Evolutionary conservation across 2,888 invertebrate genomes (phyloP).

Genomic region (Polymixis flavicincta): DNA sequence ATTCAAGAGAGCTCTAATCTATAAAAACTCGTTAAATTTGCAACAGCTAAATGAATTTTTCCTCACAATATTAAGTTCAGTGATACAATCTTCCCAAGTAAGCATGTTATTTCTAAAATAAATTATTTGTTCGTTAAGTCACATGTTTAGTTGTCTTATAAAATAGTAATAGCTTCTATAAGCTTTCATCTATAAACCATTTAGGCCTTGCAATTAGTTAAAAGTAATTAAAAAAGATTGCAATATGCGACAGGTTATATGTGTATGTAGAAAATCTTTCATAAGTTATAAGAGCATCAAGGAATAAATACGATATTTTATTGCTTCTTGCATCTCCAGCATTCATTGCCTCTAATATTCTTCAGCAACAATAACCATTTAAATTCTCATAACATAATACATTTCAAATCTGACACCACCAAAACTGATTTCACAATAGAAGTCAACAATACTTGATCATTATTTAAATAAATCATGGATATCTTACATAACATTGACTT

Average conservation of each 20-base stretch:
- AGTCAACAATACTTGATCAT: conserved; percentile 8
- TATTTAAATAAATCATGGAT: conserved; percentile 22
- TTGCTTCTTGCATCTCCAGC: neutral
- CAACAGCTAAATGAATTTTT: neutral
- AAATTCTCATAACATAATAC: neutral
- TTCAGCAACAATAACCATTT: conserved; percentile 14
- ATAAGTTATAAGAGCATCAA: neutral
- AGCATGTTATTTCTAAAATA: conserved; percentile 44
- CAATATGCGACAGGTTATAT: neutral
- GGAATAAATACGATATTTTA: conserved; percentile 17
- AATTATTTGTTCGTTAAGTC: conserved; percentile 49
- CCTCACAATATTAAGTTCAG: neutral
- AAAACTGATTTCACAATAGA: conserved; percentile 13
- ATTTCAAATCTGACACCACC: conserved; percentile 4
- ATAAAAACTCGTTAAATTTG: neutral
- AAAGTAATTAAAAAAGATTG: conserved; percentile 12
- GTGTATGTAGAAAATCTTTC: neutral
- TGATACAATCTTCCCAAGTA: neutral
- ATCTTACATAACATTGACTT: conserved; percentile 28
- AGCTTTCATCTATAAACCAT: conserved; percentile 43
- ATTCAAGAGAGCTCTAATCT: conserved; percentile 19
- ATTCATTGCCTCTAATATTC: neutral
- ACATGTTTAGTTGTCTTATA: conserved; percentile 33
- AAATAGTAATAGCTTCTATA: conserved; percentile 62
- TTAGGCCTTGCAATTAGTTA: conserved; percentile 14